Conservation (phyloP, 2,113 vertebrate species). For the Oryzias javanicus region DNA sequence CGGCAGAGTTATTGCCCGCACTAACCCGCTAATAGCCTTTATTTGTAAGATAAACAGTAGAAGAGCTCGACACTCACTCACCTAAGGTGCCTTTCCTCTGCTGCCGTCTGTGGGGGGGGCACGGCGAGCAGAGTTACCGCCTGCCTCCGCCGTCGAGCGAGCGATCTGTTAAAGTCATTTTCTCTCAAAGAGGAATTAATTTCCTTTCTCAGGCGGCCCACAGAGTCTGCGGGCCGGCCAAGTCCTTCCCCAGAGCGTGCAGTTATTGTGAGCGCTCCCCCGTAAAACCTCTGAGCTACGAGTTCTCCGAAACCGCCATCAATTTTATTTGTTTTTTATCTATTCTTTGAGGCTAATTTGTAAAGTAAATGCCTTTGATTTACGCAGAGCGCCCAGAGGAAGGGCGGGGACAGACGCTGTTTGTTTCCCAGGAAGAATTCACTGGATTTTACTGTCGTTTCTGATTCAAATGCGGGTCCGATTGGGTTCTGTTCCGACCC, state of each 20-base stretch:
- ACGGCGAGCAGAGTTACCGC: slow-evolving; percentile 42
- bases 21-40: slow-evolving; percentile 70
- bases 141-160: slow-evolving; percentile 25
- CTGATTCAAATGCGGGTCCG: too few species aligned
- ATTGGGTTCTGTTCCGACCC: too few species aligned
- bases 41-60: slow-evolving; percentile 73
- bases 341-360: slow-evolving; percentile 2
- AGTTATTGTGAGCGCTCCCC: slow-evolving; percentile 19
- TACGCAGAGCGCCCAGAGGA: accelerated
- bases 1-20: slow-evolving; percentile 43
- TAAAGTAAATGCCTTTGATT: neutral
- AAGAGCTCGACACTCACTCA: slow-evolving; percentile 60
- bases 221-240: slow-evolving; percentile 51
- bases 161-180: slow-evolving; percentile 80
- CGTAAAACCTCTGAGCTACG: slow-evolving; percentile 11
- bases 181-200: slow-evolving; percentile 77
- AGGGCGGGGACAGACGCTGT: neutral
- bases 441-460: neutral
- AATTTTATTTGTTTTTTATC: neutral
- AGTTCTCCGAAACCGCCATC: neutral
- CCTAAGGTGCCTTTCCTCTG: slow-evolving; percentile 55
- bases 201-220: slow-evolving; percentile 72
- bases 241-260: slow-evolving; percentile 19
- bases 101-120: slow-evolving; percentile 28
- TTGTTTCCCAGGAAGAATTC: neutral